Evolutionary conservation across 2,113 vertebrate genomes (phyloP).

Genomic region (Sphyrna mokarran): DNA sequence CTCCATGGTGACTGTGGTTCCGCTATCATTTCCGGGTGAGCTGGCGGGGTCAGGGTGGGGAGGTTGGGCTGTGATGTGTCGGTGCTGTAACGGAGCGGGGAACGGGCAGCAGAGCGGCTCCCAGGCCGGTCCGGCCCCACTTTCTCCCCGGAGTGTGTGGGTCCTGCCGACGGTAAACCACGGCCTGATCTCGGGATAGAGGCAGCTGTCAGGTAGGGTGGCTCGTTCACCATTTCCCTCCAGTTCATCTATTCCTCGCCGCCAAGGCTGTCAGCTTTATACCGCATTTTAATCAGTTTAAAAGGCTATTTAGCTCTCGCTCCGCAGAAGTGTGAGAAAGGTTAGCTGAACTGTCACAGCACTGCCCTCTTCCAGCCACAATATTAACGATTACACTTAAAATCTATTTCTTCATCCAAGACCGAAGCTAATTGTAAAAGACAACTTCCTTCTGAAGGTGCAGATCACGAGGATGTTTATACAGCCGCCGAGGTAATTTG

Average conservation of each 20-base stretch:
- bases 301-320: not conserved
- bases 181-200: not conserved
- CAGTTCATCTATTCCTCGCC: too few species aligned
- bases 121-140: not conserved
- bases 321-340: not conserved
- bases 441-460: not conserved
- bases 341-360: not conserved
- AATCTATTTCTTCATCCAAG: not conserved
- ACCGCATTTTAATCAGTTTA: not conserved
- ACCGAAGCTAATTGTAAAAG: not conserved
- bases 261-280: not conserved
- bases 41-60: not conserved
- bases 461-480: not conserved
- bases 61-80: not conserved
- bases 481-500: not conserved
- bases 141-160: not conserved
- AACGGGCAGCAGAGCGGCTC: not conserved
- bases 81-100: not conserved
- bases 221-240: not conserved
- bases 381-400: not conserved
- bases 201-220: not conserved
- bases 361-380: not conserved
- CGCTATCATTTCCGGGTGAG: slow-evolving; percentile 18
- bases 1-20: not conserved
- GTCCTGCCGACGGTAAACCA: not conserved